Percentiles rank a stretch among this genome's conserved stretches.
Conservation (phyloP, 2,888 invertebrate genomes). For the Drosophila flavopinicola region DNA sequence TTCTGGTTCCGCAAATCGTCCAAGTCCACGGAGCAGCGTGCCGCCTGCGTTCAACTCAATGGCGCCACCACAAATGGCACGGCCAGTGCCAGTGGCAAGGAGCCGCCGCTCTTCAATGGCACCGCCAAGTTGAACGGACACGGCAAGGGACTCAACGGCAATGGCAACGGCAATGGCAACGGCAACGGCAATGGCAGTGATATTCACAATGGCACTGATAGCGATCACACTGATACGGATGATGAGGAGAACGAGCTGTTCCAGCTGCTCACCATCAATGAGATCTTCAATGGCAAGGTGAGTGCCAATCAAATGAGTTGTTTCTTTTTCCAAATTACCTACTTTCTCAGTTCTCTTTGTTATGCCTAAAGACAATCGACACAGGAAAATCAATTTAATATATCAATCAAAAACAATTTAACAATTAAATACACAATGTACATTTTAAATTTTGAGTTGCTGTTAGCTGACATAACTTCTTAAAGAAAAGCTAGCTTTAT, state of each 20-base stretch:
- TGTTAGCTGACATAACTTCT: too few relatives aligned
- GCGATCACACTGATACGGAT: slow-evolving; percentile 69
- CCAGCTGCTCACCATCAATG: slow-evolving; percentile 94
- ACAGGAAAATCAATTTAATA: too few relatives aligned
- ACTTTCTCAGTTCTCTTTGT: too few relatives aligned
- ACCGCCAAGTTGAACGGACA: slow-evolving; percentile 57
- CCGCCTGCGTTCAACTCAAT: slow-evolving; percentile 52
- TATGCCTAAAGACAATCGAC: too few relatives aligned
- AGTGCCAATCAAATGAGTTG: background rate
- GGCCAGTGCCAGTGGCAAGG: slow-evolving; percentile 23
- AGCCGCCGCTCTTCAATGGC: slow-evolving; percentile 46
- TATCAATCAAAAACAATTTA: too few relatives aligned
- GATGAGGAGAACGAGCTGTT: slow-evolving; percentile 86
- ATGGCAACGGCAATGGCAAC: slow-evolving; percentile 30
- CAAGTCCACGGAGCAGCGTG: slow-evolving; percentile 73
- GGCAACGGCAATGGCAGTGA: slow-evolving; percentile 30
- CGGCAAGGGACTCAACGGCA: slow-evolving; percentile 43
- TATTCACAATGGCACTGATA: slow-evolving; percentile 62
- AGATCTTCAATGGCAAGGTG: slow-evolving; percentile 96
- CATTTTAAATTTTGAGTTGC: too few relatives aligned
- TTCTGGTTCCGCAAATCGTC: slow-evolving; percentile 97
- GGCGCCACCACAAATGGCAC: slow-evolving; percentile 43
- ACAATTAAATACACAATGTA: too few relatives aligned
- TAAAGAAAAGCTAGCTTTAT: too few relatives aligned
- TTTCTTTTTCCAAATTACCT: too few relatives aligned